Conservation (phyloP, 2,113 vertebrate genomes). For the Perccottus glenii region DNA sequence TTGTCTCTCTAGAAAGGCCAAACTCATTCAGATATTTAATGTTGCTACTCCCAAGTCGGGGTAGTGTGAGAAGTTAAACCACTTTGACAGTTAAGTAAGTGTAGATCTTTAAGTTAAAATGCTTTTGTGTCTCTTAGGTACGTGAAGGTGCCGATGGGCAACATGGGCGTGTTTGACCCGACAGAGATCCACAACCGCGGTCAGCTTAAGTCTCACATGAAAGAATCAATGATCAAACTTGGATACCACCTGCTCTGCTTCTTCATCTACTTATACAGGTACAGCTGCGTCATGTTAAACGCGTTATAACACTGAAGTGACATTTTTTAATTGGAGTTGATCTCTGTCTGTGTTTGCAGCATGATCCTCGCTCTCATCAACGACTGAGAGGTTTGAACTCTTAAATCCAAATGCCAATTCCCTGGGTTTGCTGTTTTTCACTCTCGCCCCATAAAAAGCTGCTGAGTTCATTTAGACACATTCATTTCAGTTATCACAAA, state of each 20-base stretch:
- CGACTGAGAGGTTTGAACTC: slow-evolving; percentile 81
- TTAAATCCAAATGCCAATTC: slow-evolving; percentile 41
- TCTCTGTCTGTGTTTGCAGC: slow-evolving; percentile 74
- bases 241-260: slow-evolving; percentile 98
- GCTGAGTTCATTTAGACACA: neutral
- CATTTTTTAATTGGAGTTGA: too few species aligned
- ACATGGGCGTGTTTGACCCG: slow-evolving; percentile 98
- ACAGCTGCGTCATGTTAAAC: neutral
- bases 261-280: slow-evolving; percentile 99
- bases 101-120: neutral
- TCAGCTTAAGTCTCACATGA: slow-evolving; percentile 97
- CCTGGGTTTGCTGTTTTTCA: slow-evolving; percentile 23
- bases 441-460: neutral
- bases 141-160: slow-evolving; percentile 94
- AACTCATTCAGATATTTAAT: too few species aligned
- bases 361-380: slow-evolving; percentile 99
- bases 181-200: slow-evolving; percentile 99
- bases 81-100: too few species aligned
- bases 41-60: too few species aligned
- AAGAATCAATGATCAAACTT: slow-evolving; percentile 98
- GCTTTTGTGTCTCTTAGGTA: slow-evolving; percentile 78
- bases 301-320: too few species aligned
- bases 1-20: too few species aligned
- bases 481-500: slow-evolving; percentile 9
- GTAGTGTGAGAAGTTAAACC: too few species aligned